A percentile compares a stretch with the other conserved stretches of the same genome.
Conservation (phyloP, 1,140 invertebrate genomes). For the Melipona quadrifasciata region DNA sequence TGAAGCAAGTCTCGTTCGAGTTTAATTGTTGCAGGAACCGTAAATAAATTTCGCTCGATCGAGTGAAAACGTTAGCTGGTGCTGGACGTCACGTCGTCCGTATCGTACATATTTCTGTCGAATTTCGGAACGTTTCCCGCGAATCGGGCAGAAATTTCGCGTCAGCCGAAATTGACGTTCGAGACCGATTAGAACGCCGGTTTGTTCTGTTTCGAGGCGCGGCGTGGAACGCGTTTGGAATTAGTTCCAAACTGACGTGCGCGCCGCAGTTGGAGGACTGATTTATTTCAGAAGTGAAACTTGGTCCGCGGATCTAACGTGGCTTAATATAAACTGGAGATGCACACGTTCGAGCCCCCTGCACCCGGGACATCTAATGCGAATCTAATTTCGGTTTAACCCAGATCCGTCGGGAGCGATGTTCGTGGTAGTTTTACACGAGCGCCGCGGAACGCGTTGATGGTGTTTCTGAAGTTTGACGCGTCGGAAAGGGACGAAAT, state of each 20-base stretch:
- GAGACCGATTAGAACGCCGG: background rate
- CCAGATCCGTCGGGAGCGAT: background rate
- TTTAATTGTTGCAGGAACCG: no score
- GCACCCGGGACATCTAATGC: background rate
- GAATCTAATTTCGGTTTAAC: conserved; percentile 14
- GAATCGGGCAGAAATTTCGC: background rate
- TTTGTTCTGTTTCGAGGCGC: background rate
- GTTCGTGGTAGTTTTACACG: background rate
- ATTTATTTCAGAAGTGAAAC: background rate
- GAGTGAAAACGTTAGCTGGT: fast-evolving
- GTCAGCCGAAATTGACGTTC: background rate
- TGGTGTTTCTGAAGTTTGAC: background rate
- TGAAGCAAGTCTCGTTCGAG: no score
- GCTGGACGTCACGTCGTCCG: no score
- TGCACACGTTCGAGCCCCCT: background rate
- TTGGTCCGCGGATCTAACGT: conserved; percentile 3
- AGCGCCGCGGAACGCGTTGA: background rate
- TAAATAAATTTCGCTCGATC: no score
- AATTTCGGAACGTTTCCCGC: background rate
- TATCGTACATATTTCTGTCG: background rate
- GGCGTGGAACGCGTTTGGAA: background rate
- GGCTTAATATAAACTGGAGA: background rate
- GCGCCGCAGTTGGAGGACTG: no score
- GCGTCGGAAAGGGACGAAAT: background rate
- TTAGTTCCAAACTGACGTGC: background rate